Percentiles rank a stretch among this genome's conserved stretches.
These are phyloP conservation scores for Drosophila helvetica DNA, from an alignment of 2,888 invertebrate genomes.

Conservation along the genomic window DNA sequence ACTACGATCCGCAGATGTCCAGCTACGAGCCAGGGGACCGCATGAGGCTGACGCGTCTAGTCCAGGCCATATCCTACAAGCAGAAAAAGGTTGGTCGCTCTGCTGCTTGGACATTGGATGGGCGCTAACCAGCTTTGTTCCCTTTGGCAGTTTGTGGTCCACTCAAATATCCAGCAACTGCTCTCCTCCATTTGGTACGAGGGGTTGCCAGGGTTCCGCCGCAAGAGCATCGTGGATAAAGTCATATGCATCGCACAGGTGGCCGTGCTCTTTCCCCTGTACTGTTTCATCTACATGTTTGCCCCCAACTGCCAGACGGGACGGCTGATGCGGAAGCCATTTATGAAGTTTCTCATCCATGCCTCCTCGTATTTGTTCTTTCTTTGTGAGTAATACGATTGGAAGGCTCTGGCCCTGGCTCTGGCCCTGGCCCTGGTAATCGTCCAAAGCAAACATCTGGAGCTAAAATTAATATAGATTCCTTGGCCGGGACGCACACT, in stretches of 20 bases:
- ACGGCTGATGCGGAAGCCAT: constrained; percentile 94
- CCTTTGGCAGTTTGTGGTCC: constrained; percentile 92
- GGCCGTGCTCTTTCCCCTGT: constrained; percentile 93
- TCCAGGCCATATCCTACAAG: constrained; percentile 95
- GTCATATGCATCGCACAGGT: constrained; percentile 90
- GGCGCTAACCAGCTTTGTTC: background rate
- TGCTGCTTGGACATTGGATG: too few species aligned
- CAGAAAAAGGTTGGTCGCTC: constrained; percentile 92
- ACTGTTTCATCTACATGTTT: constrained; percentile 93
- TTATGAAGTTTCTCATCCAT: constrained; percentile 98
- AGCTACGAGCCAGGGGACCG: constrained; percentile 91
- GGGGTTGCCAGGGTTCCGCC: constrained; percentile 95
- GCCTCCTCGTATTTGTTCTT: constrained; percentile 97
- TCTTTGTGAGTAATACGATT: constrained; percentile 89
- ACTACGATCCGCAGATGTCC: constrained; percentile 92
- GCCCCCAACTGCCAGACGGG: constrained; percentile 92
- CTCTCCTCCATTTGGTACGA: constrained; percentile 97
- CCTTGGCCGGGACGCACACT: background rate
- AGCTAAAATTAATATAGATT: background rate
- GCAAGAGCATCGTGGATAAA: constrained; percentile 90
- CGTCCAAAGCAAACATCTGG: background rate
- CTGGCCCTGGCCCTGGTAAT: background rate
- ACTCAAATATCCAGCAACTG: constrained; percentile 96
- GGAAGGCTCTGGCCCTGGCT: background rate
- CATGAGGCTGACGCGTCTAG: constrained; percentile 93